Conservation (phyloP, 2,797 vertebrate species). For the Myotis myotis region DNA sequence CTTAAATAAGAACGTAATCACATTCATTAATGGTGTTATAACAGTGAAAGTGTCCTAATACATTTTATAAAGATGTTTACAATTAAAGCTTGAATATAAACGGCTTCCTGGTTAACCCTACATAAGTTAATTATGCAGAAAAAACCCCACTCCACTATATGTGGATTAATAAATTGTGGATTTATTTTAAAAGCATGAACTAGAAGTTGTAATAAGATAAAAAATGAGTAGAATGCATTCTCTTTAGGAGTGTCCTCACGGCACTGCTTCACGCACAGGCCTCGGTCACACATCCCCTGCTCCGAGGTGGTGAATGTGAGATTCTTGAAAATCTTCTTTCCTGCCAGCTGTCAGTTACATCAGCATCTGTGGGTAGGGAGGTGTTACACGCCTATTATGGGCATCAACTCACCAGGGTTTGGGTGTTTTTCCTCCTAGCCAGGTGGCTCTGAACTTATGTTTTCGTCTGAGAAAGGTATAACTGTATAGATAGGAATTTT, state of each 20-base stretch:
- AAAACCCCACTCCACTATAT: not conserved
- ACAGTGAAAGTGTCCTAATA: not conserved
- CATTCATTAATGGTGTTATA: not conserved
- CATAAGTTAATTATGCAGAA: not conserved
- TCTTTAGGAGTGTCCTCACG: not conserved
- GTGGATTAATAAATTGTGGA: not conserved
- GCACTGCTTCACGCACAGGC: not conserved
- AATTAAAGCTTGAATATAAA: slow-evolving; percentile 26
- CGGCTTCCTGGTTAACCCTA: not conserved
- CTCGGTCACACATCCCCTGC: slow-evolving; percentile 7
- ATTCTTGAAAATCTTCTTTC: slow-evolving; percentile 57
- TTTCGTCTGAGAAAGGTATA: not conserved
- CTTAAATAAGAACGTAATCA: slow-evolving; percentile 36
- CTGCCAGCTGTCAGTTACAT: slow-evolving; percentile 2
- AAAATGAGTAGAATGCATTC: not conserved
- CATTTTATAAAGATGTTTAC: not conserved
- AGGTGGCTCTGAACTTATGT: not conserved
- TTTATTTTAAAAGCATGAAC: not conserved
- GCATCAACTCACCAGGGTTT: not conserved
- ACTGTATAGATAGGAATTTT: not conserved
- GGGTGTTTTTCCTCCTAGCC: not conserved
- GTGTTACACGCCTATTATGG: not conserved
- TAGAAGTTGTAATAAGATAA: not conserved
- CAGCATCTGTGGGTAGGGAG: not conserved
- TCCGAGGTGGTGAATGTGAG: not conserved